Evolutionary conservation across 2,888 invertebrate genomes (phyloP).

Genomic region (Chrysomela aeneicollis): DNA sequence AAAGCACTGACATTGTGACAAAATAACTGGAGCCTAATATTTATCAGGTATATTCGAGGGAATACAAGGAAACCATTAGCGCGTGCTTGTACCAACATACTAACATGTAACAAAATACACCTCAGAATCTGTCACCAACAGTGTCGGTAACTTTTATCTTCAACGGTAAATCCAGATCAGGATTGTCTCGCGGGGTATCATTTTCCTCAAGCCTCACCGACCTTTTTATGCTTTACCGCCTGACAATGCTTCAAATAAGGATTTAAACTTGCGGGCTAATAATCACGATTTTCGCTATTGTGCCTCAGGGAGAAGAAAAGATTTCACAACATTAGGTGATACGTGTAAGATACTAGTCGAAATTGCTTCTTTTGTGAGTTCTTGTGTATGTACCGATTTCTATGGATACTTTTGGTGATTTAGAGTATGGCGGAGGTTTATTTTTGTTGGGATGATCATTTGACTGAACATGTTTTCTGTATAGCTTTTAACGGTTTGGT

Average conservation of each 20-base stretch:
- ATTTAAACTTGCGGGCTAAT: constrained; percentile 25
- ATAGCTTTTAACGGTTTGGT: neutral
- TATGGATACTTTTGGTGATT: neutral
- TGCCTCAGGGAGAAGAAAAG: constrained; percentile 13
- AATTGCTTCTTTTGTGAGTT: constrained; percentile 18
- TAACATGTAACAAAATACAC: neutral
- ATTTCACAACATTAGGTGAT: constrained; percentile 8
- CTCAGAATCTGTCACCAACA: constrained; percentile 28
- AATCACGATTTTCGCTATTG: constrained; percentile 27
- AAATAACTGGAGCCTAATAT: too few species aligned
- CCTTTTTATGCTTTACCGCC: neutral
- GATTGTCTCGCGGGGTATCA: constrained; percentile 44
- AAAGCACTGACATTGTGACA: too few species aligned
- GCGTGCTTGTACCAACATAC: neutral
- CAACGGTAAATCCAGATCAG: constrained; percentile 39
- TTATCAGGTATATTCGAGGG: neutral
- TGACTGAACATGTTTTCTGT: neutral
- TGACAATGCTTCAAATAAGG: constrained; percentile 19
- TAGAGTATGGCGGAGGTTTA: neutral
- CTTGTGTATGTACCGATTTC: constrained; percentile 2
- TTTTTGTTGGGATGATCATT: neutral
- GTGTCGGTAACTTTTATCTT: constrained; percentile 41
- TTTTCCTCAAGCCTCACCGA: constrained; percentile 37
- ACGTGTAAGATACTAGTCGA: constrained; percentile 7
- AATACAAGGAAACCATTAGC: neutral